These are phyloP conservation scores for Leptinotarsa peninsularis DNA, from an alignment of 2,888 invertebrate species.

Conservation along the genomic window DNA sequence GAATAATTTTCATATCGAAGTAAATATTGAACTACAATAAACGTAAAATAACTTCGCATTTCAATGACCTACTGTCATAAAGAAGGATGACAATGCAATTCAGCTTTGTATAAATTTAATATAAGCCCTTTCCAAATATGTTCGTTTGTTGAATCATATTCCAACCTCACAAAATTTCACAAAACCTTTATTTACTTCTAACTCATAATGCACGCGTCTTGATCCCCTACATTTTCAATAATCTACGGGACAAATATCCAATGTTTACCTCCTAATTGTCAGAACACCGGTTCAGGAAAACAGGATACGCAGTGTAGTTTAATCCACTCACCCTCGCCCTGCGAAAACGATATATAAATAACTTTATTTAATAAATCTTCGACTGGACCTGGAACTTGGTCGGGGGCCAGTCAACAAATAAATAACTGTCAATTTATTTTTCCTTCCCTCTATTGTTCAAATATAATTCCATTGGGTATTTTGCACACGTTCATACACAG, in stretches of 20 bases:
- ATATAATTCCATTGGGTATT: conserved; percentile 51
- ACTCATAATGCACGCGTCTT: conserved; percentile 20
- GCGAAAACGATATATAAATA: conserved; percentile 39
- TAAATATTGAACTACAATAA: too few relatives aligned
- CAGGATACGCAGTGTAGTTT: neutral
- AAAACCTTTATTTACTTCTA: conserved; percentile 13
- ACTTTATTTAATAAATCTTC: conserved; percentile 43
- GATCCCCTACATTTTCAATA: conserved; percentile 31
- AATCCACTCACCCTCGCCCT: conserved; percentile 23
- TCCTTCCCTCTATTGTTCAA: conserved; percentile 49
- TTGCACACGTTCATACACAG: conserved; percentile 55
- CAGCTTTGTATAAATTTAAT: neutral
- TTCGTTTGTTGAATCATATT: neutral
- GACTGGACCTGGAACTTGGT: conserved; percentile 24
- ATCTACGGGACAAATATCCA: conserved; percentile 32
- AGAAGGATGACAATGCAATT: neutral
- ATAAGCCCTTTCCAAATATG: neutral
- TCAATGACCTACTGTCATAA: too few relatives aligned
- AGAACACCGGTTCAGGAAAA: conserved; percentile 23
- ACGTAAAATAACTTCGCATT: too few relatives aligned
- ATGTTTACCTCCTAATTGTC: conserved; percentile 36
- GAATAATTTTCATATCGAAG: too few relatives aligned
- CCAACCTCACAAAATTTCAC: conserved; percentile 7
- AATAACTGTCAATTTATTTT: conserved; percentile 54
- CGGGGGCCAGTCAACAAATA: conserved; percentile 47